Evolutionary conservation across 2,797 vertebrate species (phyloP).

Genomic region (Brachymystax lenok): DNA sequence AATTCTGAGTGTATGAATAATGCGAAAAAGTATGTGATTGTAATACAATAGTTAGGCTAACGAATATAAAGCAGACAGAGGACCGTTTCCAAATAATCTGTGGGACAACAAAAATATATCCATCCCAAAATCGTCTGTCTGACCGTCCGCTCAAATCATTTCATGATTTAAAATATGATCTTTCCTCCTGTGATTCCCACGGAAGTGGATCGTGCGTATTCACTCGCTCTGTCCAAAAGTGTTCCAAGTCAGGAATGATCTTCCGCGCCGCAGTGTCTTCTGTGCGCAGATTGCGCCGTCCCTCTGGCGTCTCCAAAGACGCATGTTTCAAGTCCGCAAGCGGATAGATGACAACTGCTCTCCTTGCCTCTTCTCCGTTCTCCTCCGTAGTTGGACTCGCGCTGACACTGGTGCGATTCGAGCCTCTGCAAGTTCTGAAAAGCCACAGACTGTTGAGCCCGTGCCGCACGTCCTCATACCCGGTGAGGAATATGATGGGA

Average conservation of each 20-base stretch:
- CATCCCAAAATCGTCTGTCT: no score
- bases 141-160: no score
- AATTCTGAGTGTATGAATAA: no score
- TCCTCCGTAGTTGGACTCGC: conserved; percentile 52
- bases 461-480: conserved; percentile 76
- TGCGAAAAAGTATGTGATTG: no score
- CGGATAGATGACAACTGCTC: conserved; percentile 49
- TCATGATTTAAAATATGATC: conserved; percentile 37
- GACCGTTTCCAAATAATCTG: no score
- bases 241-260: conserved; percentile 79
- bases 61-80: no score
- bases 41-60: no score
- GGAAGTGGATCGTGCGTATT: conserved; percentile 80
- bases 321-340: conserved; percentile 28
- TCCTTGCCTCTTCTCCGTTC: conserved; percentile 60
- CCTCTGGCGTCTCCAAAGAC: background rate
- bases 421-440: conserved; percentile 50
- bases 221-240: conserved; percentile 83
- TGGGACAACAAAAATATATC: no score
- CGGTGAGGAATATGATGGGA: conserved; percentile 73
- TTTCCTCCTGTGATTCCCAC: conserved; percentile 77
- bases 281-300: conserved; percentile 37
- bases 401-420: conserved; percentile 11
- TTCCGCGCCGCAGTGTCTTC: conserved; percentile 49
- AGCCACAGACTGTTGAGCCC: conserved; percentile 65